These are phyloP conservation scores for Coelinius sp. DNA, from an alignment of 2,888 invertebrate genomes.

Conservation along the genomic window DNA sequence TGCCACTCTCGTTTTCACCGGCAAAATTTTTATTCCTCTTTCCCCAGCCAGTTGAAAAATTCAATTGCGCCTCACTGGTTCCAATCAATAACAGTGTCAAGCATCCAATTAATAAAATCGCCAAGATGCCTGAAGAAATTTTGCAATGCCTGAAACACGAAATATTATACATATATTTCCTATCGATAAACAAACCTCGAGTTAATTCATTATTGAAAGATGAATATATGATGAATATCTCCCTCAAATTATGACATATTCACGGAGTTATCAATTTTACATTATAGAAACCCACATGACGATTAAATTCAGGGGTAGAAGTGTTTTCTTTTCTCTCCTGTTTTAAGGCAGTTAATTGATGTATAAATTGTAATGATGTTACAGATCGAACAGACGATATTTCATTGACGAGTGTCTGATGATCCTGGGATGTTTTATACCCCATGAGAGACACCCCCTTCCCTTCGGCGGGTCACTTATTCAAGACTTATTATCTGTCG, in stretches of 20 bases:
- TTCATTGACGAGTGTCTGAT: conserved; percentile 8
- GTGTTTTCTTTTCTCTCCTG: neutral
- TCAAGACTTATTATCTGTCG: neutral
- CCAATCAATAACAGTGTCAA: conserved; percentile 39
- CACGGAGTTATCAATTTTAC: neutral
- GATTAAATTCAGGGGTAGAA: neutral
- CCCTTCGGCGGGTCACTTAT: neutral
- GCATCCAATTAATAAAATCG: conserved; percentile 44
- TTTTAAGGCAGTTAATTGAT: neutral
- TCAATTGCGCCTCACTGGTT: conserved; percentile 56
- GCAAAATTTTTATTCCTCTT: conserved; percentile 55
- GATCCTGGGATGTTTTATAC: conserved; percentile 26
- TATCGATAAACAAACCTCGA: neutral
- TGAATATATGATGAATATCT: neutral
- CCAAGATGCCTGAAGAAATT: conserved; percentile 35
- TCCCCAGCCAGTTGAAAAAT: conserved; percentile 65
- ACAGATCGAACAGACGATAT: conserved; percentile 19
- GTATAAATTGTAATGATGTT: conserved; percentile 10
- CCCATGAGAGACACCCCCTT: conserved; percentile 5
- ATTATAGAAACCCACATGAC: conserved; percentile 1
- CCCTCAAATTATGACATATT: no score
- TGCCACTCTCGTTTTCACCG: conserved; percentile 40
- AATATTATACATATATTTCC: neutral
- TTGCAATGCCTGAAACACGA: conserved; percentile 41
- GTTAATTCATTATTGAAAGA: neutral